phyloP scores from a whole-genome alignment of 2,797 vertebrate genomes.

The Pangasius larnaudii region DNA sequence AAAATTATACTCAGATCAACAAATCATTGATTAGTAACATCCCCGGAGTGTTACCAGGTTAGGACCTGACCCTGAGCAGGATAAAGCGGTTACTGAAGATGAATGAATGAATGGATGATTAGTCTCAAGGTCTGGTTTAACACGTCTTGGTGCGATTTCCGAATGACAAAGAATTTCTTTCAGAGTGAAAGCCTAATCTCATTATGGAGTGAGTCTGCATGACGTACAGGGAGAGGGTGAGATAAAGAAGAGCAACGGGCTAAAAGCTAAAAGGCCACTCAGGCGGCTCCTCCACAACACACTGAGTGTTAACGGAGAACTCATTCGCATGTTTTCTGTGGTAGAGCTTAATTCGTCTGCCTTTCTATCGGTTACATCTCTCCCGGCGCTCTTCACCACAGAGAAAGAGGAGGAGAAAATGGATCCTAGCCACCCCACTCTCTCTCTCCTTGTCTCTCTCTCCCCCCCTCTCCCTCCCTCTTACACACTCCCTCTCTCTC shows the following conservation, averaged over 20 bases:
- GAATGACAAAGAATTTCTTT: neutral
- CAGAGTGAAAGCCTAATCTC: neutral
- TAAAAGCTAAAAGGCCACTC: constrained; percentile 11
- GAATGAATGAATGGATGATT: neutral
- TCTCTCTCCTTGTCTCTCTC: neutral
- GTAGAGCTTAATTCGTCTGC: constrained; percentile 2
- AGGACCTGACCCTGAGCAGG: neutral
- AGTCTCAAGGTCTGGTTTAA: neutral
- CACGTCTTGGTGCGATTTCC: no score
- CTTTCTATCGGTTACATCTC: constrained; percentile 26
- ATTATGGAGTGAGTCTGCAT: constrained; percentile 7
- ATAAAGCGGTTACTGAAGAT: neutral
- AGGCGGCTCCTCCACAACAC: neutral
- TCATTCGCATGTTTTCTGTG: neutral
- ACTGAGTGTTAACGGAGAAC: neutral
- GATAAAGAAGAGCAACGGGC: neutral
- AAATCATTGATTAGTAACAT: neutral
- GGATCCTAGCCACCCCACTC: neutral
- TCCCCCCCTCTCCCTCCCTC: neutral
- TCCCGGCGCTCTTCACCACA: constrained; percentile 22
- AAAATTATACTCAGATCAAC: neutral
- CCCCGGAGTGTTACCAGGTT: neutral
- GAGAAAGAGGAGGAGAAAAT: neutral
- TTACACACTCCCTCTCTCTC: neutral
- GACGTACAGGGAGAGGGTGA: neutral